A percentile compares a stretch with the other conserved stretches of the same genome.
phyloP scores from a whole-genome alignment of 2,888 invertebrate species.

The Thereva unica region DNA sequence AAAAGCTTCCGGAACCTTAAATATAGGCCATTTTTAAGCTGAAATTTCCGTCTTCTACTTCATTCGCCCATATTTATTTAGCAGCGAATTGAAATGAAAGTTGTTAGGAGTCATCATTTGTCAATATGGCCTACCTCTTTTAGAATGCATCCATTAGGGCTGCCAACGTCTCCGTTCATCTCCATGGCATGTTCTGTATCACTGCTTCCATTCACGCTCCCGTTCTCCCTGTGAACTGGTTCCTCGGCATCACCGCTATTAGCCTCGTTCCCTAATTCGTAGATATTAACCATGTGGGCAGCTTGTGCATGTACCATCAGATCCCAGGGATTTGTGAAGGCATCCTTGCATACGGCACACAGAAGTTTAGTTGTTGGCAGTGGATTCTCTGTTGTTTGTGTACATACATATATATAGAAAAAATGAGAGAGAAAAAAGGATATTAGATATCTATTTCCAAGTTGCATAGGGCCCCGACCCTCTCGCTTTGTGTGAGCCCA shows the following conservation, averaged over 20 bases:
- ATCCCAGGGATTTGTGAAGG: constrained; percentile 70
- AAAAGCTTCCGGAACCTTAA: too few relatives aligned
- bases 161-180: constrained; percentile 43
- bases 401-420: constrained; percentile 4
- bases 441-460: constrained; percentile 19
- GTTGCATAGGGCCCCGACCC: background rate
- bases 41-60: too few relatives aligned
- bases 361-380: constrained; percentile 60
- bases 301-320: constrained; percentile 72
- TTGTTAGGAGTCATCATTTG: background rate
- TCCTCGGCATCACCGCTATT: constrained; percentile 41
- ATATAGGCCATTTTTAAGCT: too few relatives aligned
- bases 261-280: constrained; percentile 63
- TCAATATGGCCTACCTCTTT: constrained; percentile 52
- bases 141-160: constrained; percentile 49
- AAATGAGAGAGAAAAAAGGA: constrained; percentile 28
- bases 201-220: constrained; percentile 16
- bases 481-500: constrained; percentile 12
- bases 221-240: constrained; percentile 24
- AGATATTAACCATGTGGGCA: constrained; percentile 71
- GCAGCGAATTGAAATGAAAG: too few relatives aligned
- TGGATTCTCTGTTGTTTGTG: constrained; percentile 50
- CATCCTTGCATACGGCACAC: constrained; percentile 70
- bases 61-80: too few relatives aligned
- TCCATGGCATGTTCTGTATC: constrained; percentile 30